A percentile compares a stretch with the other conserved stretches of the same genome.
Conservation (phyloP, 2,888 invertebrate species). For the Clanis bilineata region DNA sequence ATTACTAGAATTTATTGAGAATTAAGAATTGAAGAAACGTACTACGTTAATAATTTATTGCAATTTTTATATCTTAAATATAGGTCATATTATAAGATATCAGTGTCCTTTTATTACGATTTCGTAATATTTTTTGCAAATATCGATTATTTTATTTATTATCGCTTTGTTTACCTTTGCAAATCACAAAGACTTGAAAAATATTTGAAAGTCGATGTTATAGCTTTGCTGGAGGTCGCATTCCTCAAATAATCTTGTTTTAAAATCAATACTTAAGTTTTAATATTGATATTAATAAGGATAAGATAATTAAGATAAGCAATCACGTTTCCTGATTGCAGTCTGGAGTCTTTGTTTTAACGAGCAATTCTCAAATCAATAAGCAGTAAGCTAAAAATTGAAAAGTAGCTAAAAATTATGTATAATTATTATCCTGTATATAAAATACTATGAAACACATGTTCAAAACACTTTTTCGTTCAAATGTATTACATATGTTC, state of each 20-base stretch:
- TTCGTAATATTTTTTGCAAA: background rate
- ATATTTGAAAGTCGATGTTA: conserved; percentile 19
- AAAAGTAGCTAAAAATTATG: too few species aligned
- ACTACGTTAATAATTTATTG: too few species aligned
- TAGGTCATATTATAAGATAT: too few species aligned
- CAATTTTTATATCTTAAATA: too few species aligned
- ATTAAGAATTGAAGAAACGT: too few species aligned
- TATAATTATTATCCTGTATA: too few species aligned
- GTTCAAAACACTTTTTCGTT: too few species aligned
- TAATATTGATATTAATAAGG: background rate
- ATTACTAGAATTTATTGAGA: too few species aligned
- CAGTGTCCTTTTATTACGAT: background rate
- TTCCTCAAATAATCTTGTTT: background rate
- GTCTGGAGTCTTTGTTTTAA: background rate
- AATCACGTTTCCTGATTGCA: background rate
- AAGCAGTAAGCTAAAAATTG: too few species aligned
- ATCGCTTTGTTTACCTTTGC: background rate
- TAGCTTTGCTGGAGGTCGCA: conserved; percentile 15
- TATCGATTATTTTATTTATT: conserved; percentile 5
- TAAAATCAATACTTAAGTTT: background rate
- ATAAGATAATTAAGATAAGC: background rate
- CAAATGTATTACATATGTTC: too few species aligned
- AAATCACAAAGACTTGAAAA: conserved; percentile 1
- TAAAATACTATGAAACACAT: too few species aligned
- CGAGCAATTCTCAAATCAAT: too few species aligned